phyloP scores from a whole-genome alignment of 2,113 vertebrate genomes.

The Condylura cristata region DNA sequence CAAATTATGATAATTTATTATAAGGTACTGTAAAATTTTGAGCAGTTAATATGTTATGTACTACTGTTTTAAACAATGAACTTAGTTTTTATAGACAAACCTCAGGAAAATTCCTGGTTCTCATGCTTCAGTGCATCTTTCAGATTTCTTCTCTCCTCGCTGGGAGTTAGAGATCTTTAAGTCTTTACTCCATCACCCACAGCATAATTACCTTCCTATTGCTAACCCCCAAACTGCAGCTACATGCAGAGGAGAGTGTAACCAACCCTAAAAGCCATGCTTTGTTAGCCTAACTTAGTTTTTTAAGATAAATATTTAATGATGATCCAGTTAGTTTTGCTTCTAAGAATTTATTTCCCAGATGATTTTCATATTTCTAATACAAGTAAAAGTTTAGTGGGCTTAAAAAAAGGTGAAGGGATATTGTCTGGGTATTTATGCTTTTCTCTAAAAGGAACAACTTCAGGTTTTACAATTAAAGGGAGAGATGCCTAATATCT shows the following conservation, averaged over 20 bases:
- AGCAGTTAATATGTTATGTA: neutral
- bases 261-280: neutral
- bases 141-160: neutral
- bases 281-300: neutral
- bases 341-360: neutral
- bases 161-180: too few relatives aligned
- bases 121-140: neutral
- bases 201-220: rapidly evolving
- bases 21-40: neutral
- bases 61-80: neutral
- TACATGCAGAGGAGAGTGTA: neutral
- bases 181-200: neutral
- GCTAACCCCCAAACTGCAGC: neutral
- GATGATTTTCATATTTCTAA: neutral
- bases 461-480: constrained; percentile 19
- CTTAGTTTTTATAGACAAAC: neutral
- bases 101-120: neutral
- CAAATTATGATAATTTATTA: neutral
- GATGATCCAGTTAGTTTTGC: neutral
- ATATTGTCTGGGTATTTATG: neutral
- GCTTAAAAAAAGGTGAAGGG: constrained; percentile 27
- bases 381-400: neutral
- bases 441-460: neutral
- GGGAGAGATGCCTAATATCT: neutral
- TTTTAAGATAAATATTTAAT: neutral